Evolutionary conservation across 2,888 invertebrate genomes (phyloP), one percentile per base, ranked within the genome.

Genomic region (Nemotelus nigrinus): DNA sequence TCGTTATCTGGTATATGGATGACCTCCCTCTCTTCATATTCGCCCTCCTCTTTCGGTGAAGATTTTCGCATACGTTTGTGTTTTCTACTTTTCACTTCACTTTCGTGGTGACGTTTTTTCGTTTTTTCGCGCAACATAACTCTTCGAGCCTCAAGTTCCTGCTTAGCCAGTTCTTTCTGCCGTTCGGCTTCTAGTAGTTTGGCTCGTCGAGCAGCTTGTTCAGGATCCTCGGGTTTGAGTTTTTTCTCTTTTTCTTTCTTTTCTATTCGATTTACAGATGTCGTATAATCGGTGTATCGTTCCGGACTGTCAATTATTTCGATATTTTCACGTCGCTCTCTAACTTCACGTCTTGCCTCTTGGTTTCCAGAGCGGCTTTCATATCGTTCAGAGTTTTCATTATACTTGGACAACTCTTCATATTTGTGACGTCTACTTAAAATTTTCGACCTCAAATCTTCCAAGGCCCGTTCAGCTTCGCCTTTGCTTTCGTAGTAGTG

Each of bases 91-190:
- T 79, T 83, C 83, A 79, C 83, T 41, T 79, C 76, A n/a, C 86
- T 58, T 2, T 68, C 86, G n/a, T 70, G 63, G 43, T 70, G 70
- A 44, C 77, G 77, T 63, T 76, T 80, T 88, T 82, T 78, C 81
- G 87, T 79, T 25, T 77, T 77, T 64, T 91, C 89, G 2, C 91
- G 88, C 58, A 90, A 87, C 80, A 90, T 89, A 82, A 91, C 88
- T 63, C 94, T 90, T 10, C 95, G 89, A 0, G 94, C 92, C 85
- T 94, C 93, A 25, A 94, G 85, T 84, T 94, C 94, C 85, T 94
- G 92, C 85, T 94, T 94, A 76, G 94, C 90, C 81, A 93, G 90
- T 2, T 92, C 93, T 90, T 92, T 94, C 87, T 95, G 87, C 48
- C 94, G 88, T 83, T 93, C 93, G 88, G 93, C 93, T 85, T 92